Percentiles rank a stretch among this genome's conserved stretches.
These are phyloP conservation scores for Limosa lapponica DNA, from an alignment of 2,797 vertebrate genomes.

Conservation along the genomic window DNA sequence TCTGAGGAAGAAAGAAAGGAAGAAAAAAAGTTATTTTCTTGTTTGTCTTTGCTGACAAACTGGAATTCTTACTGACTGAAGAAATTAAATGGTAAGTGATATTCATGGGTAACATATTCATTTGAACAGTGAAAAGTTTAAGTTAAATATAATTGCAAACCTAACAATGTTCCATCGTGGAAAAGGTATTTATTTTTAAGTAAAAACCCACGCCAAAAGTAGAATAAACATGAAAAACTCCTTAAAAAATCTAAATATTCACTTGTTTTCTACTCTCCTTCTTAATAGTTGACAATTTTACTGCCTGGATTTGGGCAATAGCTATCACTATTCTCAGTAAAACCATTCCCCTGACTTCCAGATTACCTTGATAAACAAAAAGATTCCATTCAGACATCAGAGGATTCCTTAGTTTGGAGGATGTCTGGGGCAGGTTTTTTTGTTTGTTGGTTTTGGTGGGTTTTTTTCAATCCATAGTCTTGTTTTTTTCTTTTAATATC, in stretches of 20 bases:
- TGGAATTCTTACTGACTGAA: neutral
- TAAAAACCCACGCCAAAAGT: neutral
- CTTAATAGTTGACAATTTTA: neutral
- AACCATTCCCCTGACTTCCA: neutral
- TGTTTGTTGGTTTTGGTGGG: neutral
- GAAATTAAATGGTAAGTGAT: neutral
- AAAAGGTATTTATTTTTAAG: neutral
- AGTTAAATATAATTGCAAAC: neutral
- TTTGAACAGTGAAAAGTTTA: neutral
- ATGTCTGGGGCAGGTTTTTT: neutral
- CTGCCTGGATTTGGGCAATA: neutral
- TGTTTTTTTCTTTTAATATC: neutral
- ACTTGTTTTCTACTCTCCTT: neutral
- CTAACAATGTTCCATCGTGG: neutral
- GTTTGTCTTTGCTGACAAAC: neutral
- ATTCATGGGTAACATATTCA: neutral
- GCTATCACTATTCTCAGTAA: neutral
- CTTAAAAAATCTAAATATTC: neutral
- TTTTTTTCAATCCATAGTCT: neutral
- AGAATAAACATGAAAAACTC: neutral
- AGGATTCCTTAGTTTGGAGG: neutral
- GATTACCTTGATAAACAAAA: neutral
- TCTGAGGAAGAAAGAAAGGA: slow-evolving; percentile 26
- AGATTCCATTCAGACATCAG: neutral
- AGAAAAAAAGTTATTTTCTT: neutral